phyloP scores from a whole-genome alignment of 2,888 invertebrate genomes.

The Itoplectis maculator region DNA sequence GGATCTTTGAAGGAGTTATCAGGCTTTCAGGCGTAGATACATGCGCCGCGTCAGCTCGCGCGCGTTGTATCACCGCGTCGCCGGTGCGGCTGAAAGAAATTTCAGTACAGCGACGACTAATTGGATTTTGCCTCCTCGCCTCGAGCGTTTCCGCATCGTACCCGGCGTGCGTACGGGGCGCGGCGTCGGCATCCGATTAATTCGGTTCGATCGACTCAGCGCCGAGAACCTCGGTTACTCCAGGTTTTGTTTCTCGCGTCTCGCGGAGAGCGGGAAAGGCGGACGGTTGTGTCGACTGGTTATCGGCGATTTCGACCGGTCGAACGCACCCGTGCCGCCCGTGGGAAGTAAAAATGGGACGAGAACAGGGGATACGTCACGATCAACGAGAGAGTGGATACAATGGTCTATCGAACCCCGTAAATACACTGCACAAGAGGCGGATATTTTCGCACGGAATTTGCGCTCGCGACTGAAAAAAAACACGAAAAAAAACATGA shows the following conservation, averaged over 20 bases:
- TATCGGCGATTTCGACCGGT: too few relatives aligned
- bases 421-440: constrained; percentile 72
- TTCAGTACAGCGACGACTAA: background rate
- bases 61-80: background rate
- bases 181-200: background rate
- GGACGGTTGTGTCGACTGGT: constrained; percentile 61
- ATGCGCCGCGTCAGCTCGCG: constrained; percentile 5
- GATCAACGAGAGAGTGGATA: constrained; percentile 75
- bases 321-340: too few relatives aligned
- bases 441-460: constrained; percentile 74
- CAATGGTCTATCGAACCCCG: constrained; percentile 71
- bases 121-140: constrained; percentile 25
- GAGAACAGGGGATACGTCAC: too few relatives aligned
- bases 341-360: too few relatives aligned
- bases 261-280: background rate
- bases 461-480: constrained; percentile 63
- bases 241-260: constrained; percentile 19
- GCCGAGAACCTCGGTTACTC: constrained; percentile 22
- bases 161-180: background rate
- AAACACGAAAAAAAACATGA: background rate
- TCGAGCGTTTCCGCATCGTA: background rate
- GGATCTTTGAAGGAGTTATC: constrained; percentile 66
- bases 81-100: background rate
- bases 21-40: constrained; percentile 42
- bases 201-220: constrained; percentile 48